Percentiles rank a stretch among this genome's conserved stretches.
Conservation (phyloP, 2,888 invertebrate species). For the Linnaemya tessellans region DNA sequence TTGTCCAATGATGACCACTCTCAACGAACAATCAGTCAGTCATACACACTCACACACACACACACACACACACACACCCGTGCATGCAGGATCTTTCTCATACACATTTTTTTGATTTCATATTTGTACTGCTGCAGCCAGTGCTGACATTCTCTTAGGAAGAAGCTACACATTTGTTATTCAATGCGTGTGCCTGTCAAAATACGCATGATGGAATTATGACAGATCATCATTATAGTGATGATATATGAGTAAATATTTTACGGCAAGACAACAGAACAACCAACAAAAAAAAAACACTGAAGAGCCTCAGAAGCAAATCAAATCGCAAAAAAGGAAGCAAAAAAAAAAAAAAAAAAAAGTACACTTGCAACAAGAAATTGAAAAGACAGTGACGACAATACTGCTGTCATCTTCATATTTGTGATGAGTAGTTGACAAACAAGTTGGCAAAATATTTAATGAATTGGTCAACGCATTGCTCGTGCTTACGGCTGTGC, state of each 20-base stretch:
- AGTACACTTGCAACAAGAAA: slow-evolving; percentile 45
- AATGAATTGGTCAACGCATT: slow-evolving; percentile 69
- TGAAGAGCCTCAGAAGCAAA: slow-evolving; percentile 43
- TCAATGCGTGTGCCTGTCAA: slow-evolving; percentile 74
- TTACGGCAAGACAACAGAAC: too few species aligned
- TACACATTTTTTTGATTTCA: background rate
- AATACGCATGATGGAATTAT: slow-evolving; percentile 75
- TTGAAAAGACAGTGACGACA: slow-evolving; percentile 61
- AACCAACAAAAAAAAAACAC: slow-evolving; percentile 29
- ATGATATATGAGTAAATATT: slow-evolving; percentile 72
- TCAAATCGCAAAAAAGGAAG: slow-evolving; percentile 48
- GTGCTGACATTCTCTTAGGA: slow-evolving; percentile 4
- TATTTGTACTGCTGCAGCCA: background rate
- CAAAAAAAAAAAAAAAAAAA: slow-evolving; percentile 43
- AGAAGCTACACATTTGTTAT: slow-evolving; percentile 65
- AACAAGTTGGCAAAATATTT: slow-evolving; percentile 72
- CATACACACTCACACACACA: background rate
- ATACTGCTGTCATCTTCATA: slow-evolving; percentile 62
- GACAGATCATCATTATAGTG: slow-evolving; percentile 75
- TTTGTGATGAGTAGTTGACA: slow-evolving; percentile 69
- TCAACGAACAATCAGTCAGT: slow-evolving; percentile 48
- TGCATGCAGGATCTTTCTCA: slow-evolving; percentile 50
- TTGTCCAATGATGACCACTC: slow-evolving; percentile 65
- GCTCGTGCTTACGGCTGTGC: background rate
- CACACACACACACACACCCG: background rate